Evolutionary conservation across 2,888 invertebrate genomes (phyloP), one percentile per base, ranked within the genome.

Genomic region (Trichacis sp.): DNA sequence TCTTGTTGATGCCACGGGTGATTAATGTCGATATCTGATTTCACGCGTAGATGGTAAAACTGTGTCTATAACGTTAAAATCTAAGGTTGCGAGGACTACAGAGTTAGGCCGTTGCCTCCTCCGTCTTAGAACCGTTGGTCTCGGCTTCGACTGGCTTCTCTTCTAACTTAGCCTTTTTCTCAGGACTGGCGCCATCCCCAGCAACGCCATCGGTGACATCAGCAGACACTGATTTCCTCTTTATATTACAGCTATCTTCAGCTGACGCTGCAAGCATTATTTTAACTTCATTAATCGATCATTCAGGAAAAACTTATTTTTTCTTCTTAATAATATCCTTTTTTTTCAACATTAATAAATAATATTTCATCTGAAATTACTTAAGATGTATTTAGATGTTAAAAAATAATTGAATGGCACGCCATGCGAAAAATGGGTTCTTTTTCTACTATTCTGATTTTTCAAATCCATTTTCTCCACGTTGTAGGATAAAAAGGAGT

Each of bases 141-240:
- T 87, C 87, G 24, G 85, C 84, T 75, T 90, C 90, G 11, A 87
- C 87, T n/a, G 78, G 65, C 67, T 88, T 88, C 47, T 91, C 91
- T 11, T 88, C 89, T 55, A 91, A 86, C 85, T 91, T 92, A 69
- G 90, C 88, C 78, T 92, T 92, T 85, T 92, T 92, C 78, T 92
- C 92, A 6, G 91, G 91, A 62, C 90, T 89, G 46, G 87, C 88
- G 72, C 88, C 90, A 68, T 90, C 90, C 20, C 82, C 81, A 6
- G 81, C 69, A 45, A 73, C 70, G 52, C 78, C 81, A 53, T 79
- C 81, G 47, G 72, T 73, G 43, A 75, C 71, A 43, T 83, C 82
- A 6, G 62, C 78, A 20, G 88, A 86, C 15, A 87, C 87, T 54
- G 92, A 91, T 88, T 91, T 92, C 88, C 92, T 90, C 85, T 91